Evolutionary conservation across 35 echinoderm and acorn worm genomes (phyloP), one percentile per base, ranked within the genome.

Genomic region (Stichopus chloronotus): DNA sequence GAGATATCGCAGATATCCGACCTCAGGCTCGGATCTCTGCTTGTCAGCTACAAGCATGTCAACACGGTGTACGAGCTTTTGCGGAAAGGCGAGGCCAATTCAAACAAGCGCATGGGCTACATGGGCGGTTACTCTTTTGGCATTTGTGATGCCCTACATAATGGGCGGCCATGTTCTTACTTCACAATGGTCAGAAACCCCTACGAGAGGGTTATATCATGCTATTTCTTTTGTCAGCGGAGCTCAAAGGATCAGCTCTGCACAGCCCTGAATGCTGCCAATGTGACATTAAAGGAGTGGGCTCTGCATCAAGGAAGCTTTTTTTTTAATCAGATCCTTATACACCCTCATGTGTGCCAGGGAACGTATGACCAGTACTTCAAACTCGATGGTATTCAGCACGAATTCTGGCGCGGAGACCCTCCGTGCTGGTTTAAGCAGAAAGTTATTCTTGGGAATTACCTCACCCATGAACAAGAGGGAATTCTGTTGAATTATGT

Each of bases 41-140:
- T 96, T 21, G 85, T 87, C 69, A 98, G 96, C 58, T 82, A 84
- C 63, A 93, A 91, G 60, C 94, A 92, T 57, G 59, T 94, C 16
- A 91, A 91, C 43, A 93, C 87, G 7, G 60, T 83, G 6, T 90
- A 91, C 72, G 90, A 91, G 58, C 76, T 78, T 6, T 13, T 92
- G 55, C 78, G 90, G 53, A 83, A 77, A n/a, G 56, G 83, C 57
- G 71, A 78, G 19, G 77, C 63, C 16, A 90, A 65, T 65, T 83
- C 59, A 21, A 88, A 63, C 5, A 16, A 25, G 43, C 93, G 88
- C 65, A 89, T 95, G 74, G 81, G 81, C 1, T 94, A 95, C 52
- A 95, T 96, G 80, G 97, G 97, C 17, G 97, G 95, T 7, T 99
- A 99, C 94, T 79, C 95, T 8, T 99, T 99, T 87, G 97, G 97